Conservation (phyloP, 2,113 vertebrate genomes). For the Corythornis vintsioides region DNA sequence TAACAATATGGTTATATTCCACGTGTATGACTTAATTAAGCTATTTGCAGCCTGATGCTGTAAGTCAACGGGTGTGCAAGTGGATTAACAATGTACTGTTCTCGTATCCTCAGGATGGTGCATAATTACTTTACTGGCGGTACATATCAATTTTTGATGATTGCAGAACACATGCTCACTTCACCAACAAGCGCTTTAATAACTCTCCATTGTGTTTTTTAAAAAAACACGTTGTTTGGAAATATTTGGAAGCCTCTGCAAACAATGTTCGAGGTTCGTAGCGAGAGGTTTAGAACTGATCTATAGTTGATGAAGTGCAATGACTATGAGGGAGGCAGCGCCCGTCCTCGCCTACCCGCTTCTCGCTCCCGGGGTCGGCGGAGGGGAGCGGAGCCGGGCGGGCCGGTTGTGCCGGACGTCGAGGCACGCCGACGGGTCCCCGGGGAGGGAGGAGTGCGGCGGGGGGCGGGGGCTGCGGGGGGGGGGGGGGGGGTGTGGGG, state of each 20-base stretch:
- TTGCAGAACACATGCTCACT: constrained; percentile 80
- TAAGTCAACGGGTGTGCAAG: constrained; percentile 85
- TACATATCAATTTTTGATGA: constrained; percentile 88
- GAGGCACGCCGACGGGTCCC: not conserved
- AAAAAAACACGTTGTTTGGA: constrained; percentile 75
- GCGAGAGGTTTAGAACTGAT: constrained; percentile 23
- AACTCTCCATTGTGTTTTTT: constrained; percentile 80
- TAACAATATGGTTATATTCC: constrained; percentile 82
- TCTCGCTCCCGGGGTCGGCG: not conserved
- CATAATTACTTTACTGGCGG: constrained; percentile 86
- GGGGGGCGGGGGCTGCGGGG: not conserved
- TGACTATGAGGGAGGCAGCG: not conserved
- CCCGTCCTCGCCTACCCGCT: not conserved
- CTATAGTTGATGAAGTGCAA: constrained; percentile 47
- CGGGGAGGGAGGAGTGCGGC: not conserved
- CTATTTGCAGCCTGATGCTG: constrained; percentile 85
- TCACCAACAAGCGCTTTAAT: constrained; percentile 81
- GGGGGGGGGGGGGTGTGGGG: not conserved
- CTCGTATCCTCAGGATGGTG: constrained; percentile 81
- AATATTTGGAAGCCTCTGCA: constrained; percentile 74
- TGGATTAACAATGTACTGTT: constrained; percentile 82
- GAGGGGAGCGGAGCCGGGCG: not conserved
- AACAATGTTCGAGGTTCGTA: constrained; percentile 62
- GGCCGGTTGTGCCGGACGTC: not conserved
- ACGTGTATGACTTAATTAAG: constrained; percentile 87